Evolutionary conservation across 2,113 vertebrate genomes (phyloP), one percentile per base, ranked within the genome.

Genomic region (Corythornis cristatus): DNA sequence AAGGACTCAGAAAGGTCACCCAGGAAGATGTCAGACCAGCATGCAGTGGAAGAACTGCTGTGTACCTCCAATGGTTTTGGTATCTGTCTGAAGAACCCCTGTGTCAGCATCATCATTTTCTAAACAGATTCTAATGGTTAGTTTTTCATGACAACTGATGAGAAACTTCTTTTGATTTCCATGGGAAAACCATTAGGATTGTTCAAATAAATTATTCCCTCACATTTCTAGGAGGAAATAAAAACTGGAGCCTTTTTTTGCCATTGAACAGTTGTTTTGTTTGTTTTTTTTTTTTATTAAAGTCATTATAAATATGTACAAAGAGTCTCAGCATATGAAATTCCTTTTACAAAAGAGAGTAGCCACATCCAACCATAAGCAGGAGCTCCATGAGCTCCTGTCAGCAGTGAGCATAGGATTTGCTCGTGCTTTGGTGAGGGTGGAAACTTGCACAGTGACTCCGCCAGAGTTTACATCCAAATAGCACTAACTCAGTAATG

Each of bases 231-330:
- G 72, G 65, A 76, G 13, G 29, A 90, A 93, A 95, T 50, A 92
- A 91, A 95, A 75, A 65, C 9, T 1, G 0, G 87, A 89, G 87
- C 33, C 79, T 28, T 68, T 94, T 93, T 84, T 92, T 17, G 4
- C 94, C 94, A 93, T 79, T 91, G 75, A 96, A 97, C 97, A 97
- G 83, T 93, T 93, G 78, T 83, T 96, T 95, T 93, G 61, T 89
- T 80, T 83, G 61, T 89, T 80, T 83, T 71, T 71, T 62, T 64
- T 97, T 97, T 97, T 98, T 98, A 98, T 97, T 98, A 98, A 98
- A 98, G 97, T 96, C 96, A 93, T 97, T 98, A 98, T 96, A 98
- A 98, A 98, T 98, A 98, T 98, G 98, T 98, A 98, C 97, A 98
- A 98, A 98, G 98, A 90, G 87, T 97, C 94, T 97, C 96, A 97